phyloP scores from a whole-genome alignment of 1,140 invertebrate species.

The Pachypeltis micranthus region DNA sequence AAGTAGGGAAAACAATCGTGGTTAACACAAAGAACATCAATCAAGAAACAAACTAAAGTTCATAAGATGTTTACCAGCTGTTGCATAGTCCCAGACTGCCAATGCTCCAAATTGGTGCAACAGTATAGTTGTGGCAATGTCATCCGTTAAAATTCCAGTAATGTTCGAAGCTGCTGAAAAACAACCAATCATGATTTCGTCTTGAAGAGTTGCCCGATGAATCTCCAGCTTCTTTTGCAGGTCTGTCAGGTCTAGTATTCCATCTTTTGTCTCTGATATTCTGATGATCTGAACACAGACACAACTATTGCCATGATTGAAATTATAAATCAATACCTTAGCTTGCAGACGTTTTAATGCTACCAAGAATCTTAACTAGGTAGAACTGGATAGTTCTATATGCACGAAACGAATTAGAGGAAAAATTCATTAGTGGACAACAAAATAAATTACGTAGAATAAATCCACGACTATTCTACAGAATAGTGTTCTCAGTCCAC shows the following conservation, averaged over 20 bases:
- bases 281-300: constrained; percentile 54
- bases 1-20: constrained; percentile 5
- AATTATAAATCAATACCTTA: no score
- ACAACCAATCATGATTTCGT: constrained; percentile 62
- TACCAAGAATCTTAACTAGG: no score
- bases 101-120: constrained; percentile 72
- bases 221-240: constrained; percentile 58
- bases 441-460: no score
- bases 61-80: constrained; percentile 42
- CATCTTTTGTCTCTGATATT: constrained; percentile 63
- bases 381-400: no score
- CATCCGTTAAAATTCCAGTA: constrained; percentile 76
- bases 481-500: no score
- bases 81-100: constrained; percentile 83
- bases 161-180: constrained; percentile 81
- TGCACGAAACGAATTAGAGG: no score
- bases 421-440: no score
- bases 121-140: constrained; percentile 65
- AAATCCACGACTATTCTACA: no score
- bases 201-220: constrained; percentile 37
- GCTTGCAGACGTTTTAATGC: no score
- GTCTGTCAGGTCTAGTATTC: constrained; percentile 64
- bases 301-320: no score
- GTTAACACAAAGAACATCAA: no score
- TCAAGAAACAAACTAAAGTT: no score